Evolutionary conservation across 2,113 vertebrate genomes (phyloP).

Genomic region (Thamnaconus septentrionalis): DNA sequence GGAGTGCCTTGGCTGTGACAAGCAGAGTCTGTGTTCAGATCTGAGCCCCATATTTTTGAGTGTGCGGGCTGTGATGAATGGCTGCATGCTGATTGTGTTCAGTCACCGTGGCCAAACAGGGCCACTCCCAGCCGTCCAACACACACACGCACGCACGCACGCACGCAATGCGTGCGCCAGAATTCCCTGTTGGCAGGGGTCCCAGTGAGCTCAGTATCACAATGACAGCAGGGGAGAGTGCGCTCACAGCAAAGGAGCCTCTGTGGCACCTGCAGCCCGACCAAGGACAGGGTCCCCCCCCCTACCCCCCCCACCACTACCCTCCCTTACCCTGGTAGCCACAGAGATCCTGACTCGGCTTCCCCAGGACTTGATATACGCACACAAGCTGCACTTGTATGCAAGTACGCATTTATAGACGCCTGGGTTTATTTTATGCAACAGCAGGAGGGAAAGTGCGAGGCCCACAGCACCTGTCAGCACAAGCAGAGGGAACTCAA

Average conservation of each 20-base stretch:
- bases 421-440: no score
- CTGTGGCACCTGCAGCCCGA: no score
- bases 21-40: slow-evolving; percentile 4
- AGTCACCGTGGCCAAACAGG: slow-evolving; percentile 19
- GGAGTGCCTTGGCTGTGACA: slow-evolving; percentile 13
- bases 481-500: slow-evolving; percentile 48
- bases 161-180: slow-evolving; percentile 4
- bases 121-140: slow-evolving; percentile 44
- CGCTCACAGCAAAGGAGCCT: not conserved
- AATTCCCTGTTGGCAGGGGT: slow-evolving; percentile 23
- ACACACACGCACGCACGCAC: slow-evolving; percentile 27
- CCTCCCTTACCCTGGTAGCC: not conserved
- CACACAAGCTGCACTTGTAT: not conserved
- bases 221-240: slow-evolving; percentile 16
- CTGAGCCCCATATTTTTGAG: slow-evolving; percentile 5
- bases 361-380: not conserved
- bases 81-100: slow-evolving; percentile 25
- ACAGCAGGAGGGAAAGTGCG: no score
- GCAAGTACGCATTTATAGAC: no score
- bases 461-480: not conserved
- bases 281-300: slow-evolving; percentile 33
- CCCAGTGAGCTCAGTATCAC: slow-evolving; percentile 20
- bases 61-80: slow-evolving; percentile 18
- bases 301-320: slow-evolving; percentile 18
- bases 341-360: slow-evolving; percentile 5